Evolutionary conservation across 1,140 invertebrate species (phyloP).

Genomic region (Battus philenor): DNA sequence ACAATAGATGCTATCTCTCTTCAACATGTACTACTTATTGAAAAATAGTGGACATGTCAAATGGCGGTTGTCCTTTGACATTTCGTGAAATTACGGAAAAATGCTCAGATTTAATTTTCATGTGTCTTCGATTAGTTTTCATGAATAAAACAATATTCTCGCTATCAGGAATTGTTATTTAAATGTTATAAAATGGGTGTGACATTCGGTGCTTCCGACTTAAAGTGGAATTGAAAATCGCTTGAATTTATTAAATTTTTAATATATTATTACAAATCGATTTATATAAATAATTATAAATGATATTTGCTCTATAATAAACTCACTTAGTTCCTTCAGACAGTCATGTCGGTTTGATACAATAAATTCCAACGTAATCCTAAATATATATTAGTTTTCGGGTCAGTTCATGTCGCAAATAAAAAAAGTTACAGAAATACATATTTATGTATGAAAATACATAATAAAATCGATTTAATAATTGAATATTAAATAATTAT

Average conservation of each 20-base stretch:
- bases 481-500: too few relatives aligned
- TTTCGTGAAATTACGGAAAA: slow-evolving; percentile 46
- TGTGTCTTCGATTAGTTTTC: slow-evolving; percentile 32
- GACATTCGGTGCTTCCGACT: slow-evolving; percentile 2
- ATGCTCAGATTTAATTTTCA: slow-evolving; percentile 33
- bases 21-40: slow-evolving; percentile 19
- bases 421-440: too few relatives aligned
- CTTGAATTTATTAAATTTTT: slow-evolving; percentile 3
- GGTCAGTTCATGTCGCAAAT: too few relatives aligned
- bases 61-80: slow-evolving; percentile 59
- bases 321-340: too few relatives aligned
- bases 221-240: slow-evolving; percentile 13
- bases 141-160: slow-evolving; percentile 53
- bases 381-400: too few relatives aligned
- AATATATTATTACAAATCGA: neutral
- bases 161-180: slow-evolving; percentile 16
- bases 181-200: slow-evolving; percentile 14
- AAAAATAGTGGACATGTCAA: slow-evolving; percentile 38
- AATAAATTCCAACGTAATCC: too few relatives aligned
- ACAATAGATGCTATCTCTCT: slow-evolving; percentile 31
- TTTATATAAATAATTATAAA: too few relatives aligned
- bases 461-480: too few relatives aligned
- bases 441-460: too few relatives aligned
- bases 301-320: too few relatives aligned
- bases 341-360: too few relatives aligned